These are phyloP conservation scores for Indicator maculatus DNA, from an alignment of 2,113 vertebrate species.

Conservation along the genomic window DNA sequence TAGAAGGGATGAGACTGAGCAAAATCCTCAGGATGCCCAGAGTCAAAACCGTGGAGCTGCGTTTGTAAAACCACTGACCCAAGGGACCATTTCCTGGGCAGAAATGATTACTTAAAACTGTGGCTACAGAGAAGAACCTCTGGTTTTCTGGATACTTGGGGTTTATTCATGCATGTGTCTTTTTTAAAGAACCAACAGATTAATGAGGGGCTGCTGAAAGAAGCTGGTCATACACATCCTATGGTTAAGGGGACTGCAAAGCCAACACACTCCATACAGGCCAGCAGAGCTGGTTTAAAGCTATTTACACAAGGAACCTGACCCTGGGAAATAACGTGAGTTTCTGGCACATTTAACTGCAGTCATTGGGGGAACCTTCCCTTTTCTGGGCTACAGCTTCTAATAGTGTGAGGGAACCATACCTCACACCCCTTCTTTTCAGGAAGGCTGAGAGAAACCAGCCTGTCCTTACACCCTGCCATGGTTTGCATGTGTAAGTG, in stretches of 20 bases:
- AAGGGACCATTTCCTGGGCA: not conserved
- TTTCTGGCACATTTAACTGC: not conserved
- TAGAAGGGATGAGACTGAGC: not conserved
- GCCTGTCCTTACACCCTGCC: not conserved
- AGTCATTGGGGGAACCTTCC: not conserved
- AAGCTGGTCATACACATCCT: not conserved
- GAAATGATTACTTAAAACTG: not conserved
- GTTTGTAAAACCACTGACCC: not conserved
- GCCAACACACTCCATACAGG: not conserved
- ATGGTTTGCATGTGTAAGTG: not conserved
- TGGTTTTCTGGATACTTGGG: not conserved
- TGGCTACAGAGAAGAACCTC: not conserved
- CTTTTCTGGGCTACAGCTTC: not conserved
- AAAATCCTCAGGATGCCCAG: not conserved
- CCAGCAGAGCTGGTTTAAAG: not conserved
- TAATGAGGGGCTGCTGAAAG: not conserved
- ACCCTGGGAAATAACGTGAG: not conserved
- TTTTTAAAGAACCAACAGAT: not conserved
- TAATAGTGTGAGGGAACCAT: not conserved
- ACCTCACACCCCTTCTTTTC: not conserved
- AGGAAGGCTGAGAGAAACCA: not conserved
- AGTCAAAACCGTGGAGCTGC: not conserved
- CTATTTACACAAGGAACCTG: not conserved
- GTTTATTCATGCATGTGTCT: accelerated
- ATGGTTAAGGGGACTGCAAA: not conserved